Conservation (phyloP, 2,888 invertebrate species). For the Orchesellides sinensis region DNA sequence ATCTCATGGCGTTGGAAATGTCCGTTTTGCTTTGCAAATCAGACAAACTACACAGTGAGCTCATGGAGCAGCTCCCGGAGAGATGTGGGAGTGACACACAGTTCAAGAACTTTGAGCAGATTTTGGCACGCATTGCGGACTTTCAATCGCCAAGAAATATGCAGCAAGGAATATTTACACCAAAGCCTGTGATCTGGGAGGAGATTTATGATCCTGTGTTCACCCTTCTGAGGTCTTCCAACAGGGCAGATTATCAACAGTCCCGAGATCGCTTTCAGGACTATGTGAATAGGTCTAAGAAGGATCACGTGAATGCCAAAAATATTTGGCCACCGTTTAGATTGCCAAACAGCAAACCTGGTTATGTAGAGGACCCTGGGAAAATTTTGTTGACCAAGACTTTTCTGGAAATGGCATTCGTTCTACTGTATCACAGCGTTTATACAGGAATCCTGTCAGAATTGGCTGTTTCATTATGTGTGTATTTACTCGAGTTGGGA, state of each 20-base stretch:
- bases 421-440: constrained; percentile 52
- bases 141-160: constrained; percentile 89
- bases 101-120: constrained; percentile 89
- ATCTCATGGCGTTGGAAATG: constrained; percentile 90
- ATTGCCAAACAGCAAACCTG: constrained; percentile 19
- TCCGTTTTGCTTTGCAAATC: constrained; percentile 93
- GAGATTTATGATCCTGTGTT: constrained; percentile 95
- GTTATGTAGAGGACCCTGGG: constrained; percentile 43
- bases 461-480: constrained; percentile 44
- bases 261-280: constrained; percentile 88
- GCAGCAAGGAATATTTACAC: constrained; percentile 92
- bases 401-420: constrained; percentile 50
- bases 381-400: constrained; percentile 49
- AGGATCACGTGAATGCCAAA: constrained; percentile 5
- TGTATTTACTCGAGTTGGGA: constrained; percentile 64
- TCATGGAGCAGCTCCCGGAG: constrained; percentile 96
- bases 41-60: constrained; percentile 96
- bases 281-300: constrained; percentile 52
- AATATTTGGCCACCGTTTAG: constrained; percentile 69
- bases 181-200: constrained; percentile 90
- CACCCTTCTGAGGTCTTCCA: constrained; percentile 92
- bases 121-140: constrained; percentile 88
- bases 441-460: constrained; percentile 54
- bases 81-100: constrained; percentile 87
- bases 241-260: constrained; percentile 93